Evolutionary conservation across 2,797 vertebrate species (phyloP), one percentile per base, ranked within the genome.

Genomic region (Anomalospiza imberbis): DNA sequence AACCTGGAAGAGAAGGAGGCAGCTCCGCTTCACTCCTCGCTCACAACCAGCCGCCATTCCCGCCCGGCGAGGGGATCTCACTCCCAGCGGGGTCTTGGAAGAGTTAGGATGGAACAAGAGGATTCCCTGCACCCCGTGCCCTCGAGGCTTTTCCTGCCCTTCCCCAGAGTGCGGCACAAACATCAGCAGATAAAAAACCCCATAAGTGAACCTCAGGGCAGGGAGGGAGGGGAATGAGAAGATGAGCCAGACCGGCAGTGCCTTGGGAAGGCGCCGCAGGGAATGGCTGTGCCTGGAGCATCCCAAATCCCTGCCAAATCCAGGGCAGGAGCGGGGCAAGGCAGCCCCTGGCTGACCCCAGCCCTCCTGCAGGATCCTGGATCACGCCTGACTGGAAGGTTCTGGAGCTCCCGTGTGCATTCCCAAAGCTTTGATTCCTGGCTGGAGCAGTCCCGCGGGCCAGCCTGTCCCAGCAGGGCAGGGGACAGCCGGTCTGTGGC

Each of bases 71-170:
- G 31, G 21, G 16, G 11, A 32, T 44, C 22, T 29, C 18, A 2
- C 17, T 17, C 10, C 34, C 40, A 31, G 12, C 13, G 4, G 13
- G 28, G 47, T 29, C 17, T 25, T 5, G 9, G 42, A 3, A 32
- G 6, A 6, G 13, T 9, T 5, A 10, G 40, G 22, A 15, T 2
- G 29, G 60, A 34, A 4, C 0, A 1, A 42, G 40, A 22, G 32
- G 3, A 21, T 5, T 70, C 26, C 38, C 36, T 20, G 19, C 10
- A 22, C 14, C 28, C 55, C 22, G 8, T 3, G 2, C 36, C 63
- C 62, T 38, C 4, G 1, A 36, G 32, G 7, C 14, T 75, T 17
- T 62, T 28, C 44, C 47, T 45, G 61, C 28, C 4, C 34, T 66
- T 68, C 60, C 63, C 63, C 8, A 53, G 32, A 36, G n/a, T 3